These are phyloP conservation scores for Apamea epomidion DNA, from an alignment of 2,888 invertebrate species.

Conservation along the genomic window DNA sequence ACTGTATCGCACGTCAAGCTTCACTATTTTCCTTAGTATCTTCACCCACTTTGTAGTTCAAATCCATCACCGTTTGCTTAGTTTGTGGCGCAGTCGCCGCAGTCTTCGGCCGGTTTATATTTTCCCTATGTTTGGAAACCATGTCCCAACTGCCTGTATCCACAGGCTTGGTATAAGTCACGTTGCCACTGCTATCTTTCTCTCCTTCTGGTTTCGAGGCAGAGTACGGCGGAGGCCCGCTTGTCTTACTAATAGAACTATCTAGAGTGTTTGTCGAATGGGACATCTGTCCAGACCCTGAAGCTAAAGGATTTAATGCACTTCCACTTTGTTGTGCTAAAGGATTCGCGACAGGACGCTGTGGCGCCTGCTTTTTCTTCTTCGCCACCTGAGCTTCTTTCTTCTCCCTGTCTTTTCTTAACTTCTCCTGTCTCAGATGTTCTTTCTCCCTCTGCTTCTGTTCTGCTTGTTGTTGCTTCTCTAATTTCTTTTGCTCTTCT, in stretches of 20 bases:
- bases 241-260: constrained; percentile 84
- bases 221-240: constrained; percentile 85
- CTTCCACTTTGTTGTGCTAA: constrained; percentile 49
- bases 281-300: constrained; percentile 37
- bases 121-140: constrained; percentile 88
- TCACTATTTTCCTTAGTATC: constrained; percentile 76
- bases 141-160: constrained; percentile 88
- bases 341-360: constrained; percentile 55
- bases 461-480: constrained; percentile 78
- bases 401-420: constrained; percentile 61
- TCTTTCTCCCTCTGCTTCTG: constrained; percentile 74
- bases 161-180: constrained; percentile 78
- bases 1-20: constrained; percentile 65
- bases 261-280: constrained; percentile 83
- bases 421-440: constrained; percentile 76
- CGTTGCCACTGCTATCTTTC: constrained; percentile 76
- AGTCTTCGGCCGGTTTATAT: constrained; percentile 76
- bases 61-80: constrained; percentile 79
- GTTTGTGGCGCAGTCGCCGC: constrained; percentile 48
- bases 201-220: constrained; percentile 57
- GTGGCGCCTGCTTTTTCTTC: constrained; percentile 56
- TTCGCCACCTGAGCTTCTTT: constrained; percentile 56
- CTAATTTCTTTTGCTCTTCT: constrained; percentile 77
- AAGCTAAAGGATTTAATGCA: constrained; percentile 50
- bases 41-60: constrained; percentile 77